Evolutionary conservation across 2,888 invertebrate genomes (phyloP).

Genomic region (Noctua comes): DNA sequence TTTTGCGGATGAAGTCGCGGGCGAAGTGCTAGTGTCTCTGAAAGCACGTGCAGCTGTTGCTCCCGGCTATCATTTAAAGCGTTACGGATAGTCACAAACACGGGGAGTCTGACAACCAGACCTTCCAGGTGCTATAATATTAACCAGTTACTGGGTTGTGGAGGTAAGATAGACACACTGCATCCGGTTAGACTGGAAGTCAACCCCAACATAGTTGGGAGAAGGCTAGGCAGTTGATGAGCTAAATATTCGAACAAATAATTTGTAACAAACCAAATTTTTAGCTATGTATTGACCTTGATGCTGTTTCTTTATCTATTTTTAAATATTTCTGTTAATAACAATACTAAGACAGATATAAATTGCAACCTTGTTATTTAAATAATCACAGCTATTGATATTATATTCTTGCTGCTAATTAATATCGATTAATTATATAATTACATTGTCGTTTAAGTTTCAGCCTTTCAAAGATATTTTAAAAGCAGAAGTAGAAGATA

Average conservation of each 20-base stretch:
- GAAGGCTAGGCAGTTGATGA: neutral
- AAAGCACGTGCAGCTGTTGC: neutral
- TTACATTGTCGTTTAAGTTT: conserved; percentile 17
- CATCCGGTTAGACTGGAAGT: neutral
- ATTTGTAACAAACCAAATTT: neutral
- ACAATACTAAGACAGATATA: conserved; percentile 35
- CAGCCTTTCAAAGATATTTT: neutral
- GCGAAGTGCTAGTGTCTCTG: neutral
- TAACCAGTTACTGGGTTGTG: neutral
- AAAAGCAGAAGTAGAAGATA: neutral
- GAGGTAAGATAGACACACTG: neutral
- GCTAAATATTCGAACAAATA: neutral
- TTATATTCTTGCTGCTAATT: conserved; percentile 28
- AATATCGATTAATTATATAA: conserved; percentile 24
- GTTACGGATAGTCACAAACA: neutral
- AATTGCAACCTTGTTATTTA: conserved; percentile 43
- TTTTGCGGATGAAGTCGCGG: too few species aligned
- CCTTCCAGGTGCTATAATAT: too few species aligned
- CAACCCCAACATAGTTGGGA: neutral
- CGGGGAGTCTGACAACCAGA: neutral
- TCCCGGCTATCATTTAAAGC: neutral
- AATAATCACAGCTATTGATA: conserved; percentile 25
- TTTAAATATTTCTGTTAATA: conserved; percentile 21
- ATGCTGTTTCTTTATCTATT: neutral
- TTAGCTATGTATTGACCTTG: conserved; percentile 7